Evolutionary conservation across 2,888 invertebrate genomes (phyloP), one percentile per base, ranked within the genome.

Genomic region (Maniola hyperantus): DNA sequence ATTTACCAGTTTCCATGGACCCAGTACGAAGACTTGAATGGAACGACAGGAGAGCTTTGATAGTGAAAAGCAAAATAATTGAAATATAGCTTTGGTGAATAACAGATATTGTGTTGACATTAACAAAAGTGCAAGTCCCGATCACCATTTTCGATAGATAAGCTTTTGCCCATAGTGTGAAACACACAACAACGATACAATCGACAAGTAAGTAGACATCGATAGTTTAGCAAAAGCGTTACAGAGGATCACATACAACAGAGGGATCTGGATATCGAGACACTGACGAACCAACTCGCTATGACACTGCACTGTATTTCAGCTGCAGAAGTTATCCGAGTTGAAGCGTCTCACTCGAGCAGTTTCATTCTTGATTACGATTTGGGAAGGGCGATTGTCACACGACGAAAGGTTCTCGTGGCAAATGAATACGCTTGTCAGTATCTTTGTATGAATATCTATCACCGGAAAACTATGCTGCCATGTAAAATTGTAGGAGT

Each of bases 321-420:
- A n/a, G n/a, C n/a, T n/a, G n/a, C n/a, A n/a, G n/a, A n/a, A 64
- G 69, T 65, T 65, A 71, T 71, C 73, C 73, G 62, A 81, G 82
- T 81, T 83, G 82, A 83, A 84, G 81, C 81, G 80, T 72, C 69
- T 73, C 39, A 51, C 26, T 60, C 82, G 84, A 83, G 84, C 85
- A 74, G 77, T 81, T 77, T 80, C 75, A 73, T 71, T 73, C 76
- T 26, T 26, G 78, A 83, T 81, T 82, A 88, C 87, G 87, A 82
- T 85, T 89, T 89, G 85, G 89, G 76, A 81, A 76, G 89, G 90
- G 89, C 90, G 89, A 87, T 88, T 82, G 89, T 88, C 84, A 89
- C 89, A 84, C 80, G 88, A 87, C 88, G 88, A 87, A 84, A 53
- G 64, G 54, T 66, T 61, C 15, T 58, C 36, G n/a, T 53, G 53